Conservation (phyloP, 1,140 invertebrate genomes). For the Rhynchophorus ferrugineus region DNA sequence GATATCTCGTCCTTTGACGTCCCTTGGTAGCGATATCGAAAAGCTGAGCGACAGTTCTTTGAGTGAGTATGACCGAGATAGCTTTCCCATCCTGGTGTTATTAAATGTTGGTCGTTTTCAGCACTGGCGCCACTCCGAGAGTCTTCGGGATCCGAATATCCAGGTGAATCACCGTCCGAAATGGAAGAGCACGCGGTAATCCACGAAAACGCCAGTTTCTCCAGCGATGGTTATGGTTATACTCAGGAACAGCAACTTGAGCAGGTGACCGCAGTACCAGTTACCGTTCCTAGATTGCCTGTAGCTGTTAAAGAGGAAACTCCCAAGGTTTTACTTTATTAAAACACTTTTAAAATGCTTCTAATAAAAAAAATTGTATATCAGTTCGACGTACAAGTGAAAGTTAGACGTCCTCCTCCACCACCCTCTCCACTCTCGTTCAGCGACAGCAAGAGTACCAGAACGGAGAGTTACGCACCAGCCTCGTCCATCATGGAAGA, state of each 20-base stretch:
- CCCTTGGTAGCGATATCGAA: slow-evolving; percentile 66
- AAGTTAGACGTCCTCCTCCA: slow-evolving; percentile 63
- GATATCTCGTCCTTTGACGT: slow-evolving; percentile 65
- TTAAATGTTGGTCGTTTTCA: neutral
- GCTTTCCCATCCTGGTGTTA: neutral
- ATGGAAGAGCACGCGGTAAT: slow-evolving; percentile 63
- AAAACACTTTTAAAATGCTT: neutral
- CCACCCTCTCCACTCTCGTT: slow-evolving; percentile 52
- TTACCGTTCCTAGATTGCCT: slow-evolving; percentile 10
- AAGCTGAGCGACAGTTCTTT: slow-evolving; percentile 69
- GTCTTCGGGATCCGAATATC: slow-evolving; percentile 80
- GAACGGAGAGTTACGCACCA: slow-evolving; percentile 51
- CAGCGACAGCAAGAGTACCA: slow-evolving; percentile 50
- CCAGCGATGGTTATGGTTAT: slow-evolving; percentile 47
- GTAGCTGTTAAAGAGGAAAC: slow-evolving; percentile 16
- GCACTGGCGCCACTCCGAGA: slow-evolving; percentile 55
- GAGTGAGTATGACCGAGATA: slow-evolving; percentile 36
- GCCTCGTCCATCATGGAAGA: slow-evolving; percentile 36
- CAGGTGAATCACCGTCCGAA: slow-evolving; percentile 78
- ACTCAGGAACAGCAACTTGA: slow-evolving; percentile 35
- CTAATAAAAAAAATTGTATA: slow-evolving; percentile 44
- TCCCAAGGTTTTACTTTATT: slow-evolving; percentile 6
- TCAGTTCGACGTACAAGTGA: slow-evolving; percentile 74
- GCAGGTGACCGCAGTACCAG: slow-evolving; percentile 13
- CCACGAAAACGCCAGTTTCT: slow-evolving; percentile 50